Base-by-base conservation (phyloP, 2,797 vertebrate species). In the Lagodon rhomboides region DNA sequence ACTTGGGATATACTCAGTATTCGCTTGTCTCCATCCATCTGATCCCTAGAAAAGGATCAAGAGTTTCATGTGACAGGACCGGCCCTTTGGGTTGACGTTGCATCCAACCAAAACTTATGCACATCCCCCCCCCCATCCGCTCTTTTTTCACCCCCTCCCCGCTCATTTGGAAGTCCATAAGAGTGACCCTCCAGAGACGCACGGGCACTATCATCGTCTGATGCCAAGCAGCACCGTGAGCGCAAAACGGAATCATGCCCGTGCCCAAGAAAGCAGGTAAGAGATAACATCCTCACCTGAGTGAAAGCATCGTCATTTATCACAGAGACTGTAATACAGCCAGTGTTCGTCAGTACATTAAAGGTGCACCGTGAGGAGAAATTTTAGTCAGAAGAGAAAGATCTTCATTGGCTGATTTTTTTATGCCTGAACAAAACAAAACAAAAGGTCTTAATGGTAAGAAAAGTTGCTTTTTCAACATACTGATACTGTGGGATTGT, bases 261-360 rank as follows among this genome's bases (percentile, higher is more conserved):
- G 93, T 87, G 13, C 87, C 88, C 20, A 93, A 83, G 85, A 96
- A 91, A 94, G 63, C 86, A 89, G 95, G 95, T 96, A 95, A 58
- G 92, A 64, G 4, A 15, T 7, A 17, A 9, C 51, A 17, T 3
- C 46, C 12, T 67, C 9, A 68, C 44, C 77, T 22, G 54, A 12
- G 41, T 9, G 7, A 68, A 53, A 49, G 49, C 44, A 55, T 72
- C 65, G 2, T 58, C 27, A 22, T 43, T 82, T 62, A 5, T 12
- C 46, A n/a, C 0, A 15, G 25, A n/a, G 56, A 46, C 7, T 49
- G 20, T 49, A 49, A 5, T 5, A 50, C 54, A 46, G 11, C 46
- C 2, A 22, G 3, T 22, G 8, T 47, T 11, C 0, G 4, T 16
- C 20, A 20, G 8, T 1, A 23, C 8, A 23, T 18, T 2, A 53